A percentile compares a stretch with the other conserved stretches of the same genome.
Evolutionary conservation across 2,797 vertebrate genomes (phyloP).

Genomic region (Nannoperca obscura): DNA sequence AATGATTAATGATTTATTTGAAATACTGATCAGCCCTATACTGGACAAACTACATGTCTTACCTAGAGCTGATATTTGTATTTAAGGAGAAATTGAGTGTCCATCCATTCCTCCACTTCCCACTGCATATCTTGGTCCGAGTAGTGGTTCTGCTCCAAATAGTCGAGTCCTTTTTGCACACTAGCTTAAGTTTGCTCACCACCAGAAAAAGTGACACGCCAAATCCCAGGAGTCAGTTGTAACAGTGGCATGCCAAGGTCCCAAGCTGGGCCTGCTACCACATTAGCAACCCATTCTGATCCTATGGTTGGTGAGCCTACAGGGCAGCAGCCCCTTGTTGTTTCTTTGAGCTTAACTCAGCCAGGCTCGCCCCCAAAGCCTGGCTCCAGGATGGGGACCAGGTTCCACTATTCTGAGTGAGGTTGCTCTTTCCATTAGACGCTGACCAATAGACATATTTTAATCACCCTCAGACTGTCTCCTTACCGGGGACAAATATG

Average conservation of each 20-base stretch:
- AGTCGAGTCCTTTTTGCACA: not conserved
- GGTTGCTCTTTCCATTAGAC: not conserved
- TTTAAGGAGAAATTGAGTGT: not conserved
- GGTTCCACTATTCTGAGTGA: not conserved
- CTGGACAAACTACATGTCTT: not conserved
- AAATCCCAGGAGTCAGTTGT: not conserved
- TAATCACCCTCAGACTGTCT: not conserved
- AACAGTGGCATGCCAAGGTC: not conserved
- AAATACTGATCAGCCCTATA: not conserved
- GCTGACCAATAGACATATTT: not conserved
- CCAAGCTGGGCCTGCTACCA: too few species aligned
- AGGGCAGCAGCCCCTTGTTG: not conserved
- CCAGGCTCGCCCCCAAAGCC: not conserved
- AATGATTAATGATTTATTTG: not conserved
- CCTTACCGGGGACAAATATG: not conserved
- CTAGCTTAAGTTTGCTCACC: not conserved
- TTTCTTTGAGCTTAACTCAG: not conserved
- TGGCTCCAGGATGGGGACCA: not conserved
- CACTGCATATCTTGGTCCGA: accelerated
- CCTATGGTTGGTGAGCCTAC: not conserved
- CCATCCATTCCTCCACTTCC: not conserved
- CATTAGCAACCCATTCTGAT: not conserved
- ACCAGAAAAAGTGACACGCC: not conserved
- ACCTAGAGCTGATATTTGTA: not conserved
- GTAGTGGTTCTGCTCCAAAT: not conserved